A percentile compares a stretch with the other conserved stretches of the same genome.
Evolutionary conservation across 1,140 invertebrate species (phyloP).

Genomic region (Drosophila jambulina): DNA sequence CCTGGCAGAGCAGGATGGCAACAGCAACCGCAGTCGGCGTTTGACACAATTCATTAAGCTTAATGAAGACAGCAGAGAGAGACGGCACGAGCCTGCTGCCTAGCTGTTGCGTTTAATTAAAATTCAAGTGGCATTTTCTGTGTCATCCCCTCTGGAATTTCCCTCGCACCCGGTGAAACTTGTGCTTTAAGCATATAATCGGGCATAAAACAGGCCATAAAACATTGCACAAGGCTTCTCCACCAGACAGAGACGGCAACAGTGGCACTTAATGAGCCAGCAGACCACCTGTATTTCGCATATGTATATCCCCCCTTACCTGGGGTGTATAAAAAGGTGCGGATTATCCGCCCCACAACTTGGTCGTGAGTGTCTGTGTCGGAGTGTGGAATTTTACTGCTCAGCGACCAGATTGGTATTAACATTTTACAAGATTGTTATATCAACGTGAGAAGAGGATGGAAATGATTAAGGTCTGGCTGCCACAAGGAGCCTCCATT

Average conservation of each 20-base stretch:
- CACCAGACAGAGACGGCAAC: conserved; percentile 14
- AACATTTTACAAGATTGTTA: conserved; percentile 48
- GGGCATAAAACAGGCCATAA: conserved; percentile 81
- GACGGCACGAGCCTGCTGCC: conserved; percentile 17
- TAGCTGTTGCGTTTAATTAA: conserved; percentile 84
- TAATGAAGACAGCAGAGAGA: conserved; percentile 66
- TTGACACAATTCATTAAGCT: conserved; percentile 83
- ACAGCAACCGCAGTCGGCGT: conserved; percentile 65
- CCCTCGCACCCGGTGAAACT: conserved; percentile 46
- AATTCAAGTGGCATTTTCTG: conserved; percentile 83
- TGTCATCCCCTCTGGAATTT: conserved; percentile 48
- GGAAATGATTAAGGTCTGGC: conserved; percentile 11
- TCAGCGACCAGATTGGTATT: conserved; percentile 33
- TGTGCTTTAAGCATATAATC: conserved; percentile 81
- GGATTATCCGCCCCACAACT: conserved; percentile 16
- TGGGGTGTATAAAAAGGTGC: conserved; percentile 37
- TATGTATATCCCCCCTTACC: conserved; percentile 6
- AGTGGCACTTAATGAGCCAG: conserved; percentile 41
- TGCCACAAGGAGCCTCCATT: background rate
- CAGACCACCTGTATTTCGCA: conserved; percentile 12
- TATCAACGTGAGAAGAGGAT: conserved; percentile 17
- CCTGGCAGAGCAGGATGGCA: conserved; percentile 28
- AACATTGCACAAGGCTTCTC: conserved; percentile 54
- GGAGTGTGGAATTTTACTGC: conserved; percentile 21
- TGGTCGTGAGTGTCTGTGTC: conserved; percentile 2